These are phyloP conservation scores for Mormyrus proboscirostris DNA, from an alignment of 2,797 vertebrate species.

Conservation along the genomic window DNA sequence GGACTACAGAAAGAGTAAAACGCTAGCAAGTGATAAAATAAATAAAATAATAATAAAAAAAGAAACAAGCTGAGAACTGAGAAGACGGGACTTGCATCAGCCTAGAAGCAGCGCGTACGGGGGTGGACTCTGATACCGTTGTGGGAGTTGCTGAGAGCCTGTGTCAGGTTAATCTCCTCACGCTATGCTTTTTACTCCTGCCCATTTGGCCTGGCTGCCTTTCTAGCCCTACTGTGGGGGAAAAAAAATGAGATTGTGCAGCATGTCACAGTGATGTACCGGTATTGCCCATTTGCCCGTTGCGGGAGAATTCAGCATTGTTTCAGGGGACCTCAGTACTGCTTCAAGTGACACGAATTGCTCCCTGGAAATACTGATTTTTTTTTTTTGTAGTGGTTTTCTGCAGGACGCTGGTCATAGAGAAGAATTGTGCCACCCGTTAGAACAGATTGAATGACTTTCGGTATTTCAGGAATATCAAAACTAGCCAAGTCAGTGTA, in stretches of 20 bases:
- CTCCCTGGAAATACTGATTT: constrained; percentile 14
- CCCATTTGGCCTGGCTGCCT: constrained; percentile 17
- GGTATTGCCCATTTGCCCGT: constrained; percentile 10
- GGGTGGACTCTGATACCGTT: not conserved
- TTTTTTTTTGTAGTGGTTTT: not conserved
- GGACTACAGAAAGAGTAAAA: not conserved
- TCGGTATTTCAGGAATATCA: constrained; percentile 53
- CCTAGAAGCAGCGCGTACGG: not conserved
- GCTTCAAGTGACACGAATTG: constrained; percentile 22
- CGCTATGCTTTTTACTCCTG: constrained; percentile 11
- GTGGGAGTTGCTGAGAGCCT: constrained; percentile 4
- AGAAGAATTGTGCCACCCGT: constrained; percentile 9
- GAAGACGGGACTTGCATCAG: not conserved
- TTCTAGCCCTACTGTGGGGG: not conserved
- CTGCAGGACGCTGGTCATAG: constrained; percentile 2
- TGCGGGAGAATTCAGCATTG: constrained; percentile 17
- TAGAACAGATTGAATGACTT: constrained; percentile 54
- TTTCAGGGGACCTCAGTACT: constrained; percentile 9
- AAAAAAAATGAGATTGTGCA: constrained; percentile 17
- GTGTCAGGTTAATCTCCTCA: constrained; percentile 20
- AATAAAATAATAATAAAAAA: not conserved
- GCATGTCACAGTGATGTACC: constrained; percentile 19
- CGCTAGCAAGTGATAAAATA: not conserved
- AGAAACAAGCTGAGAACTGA: not conserved
- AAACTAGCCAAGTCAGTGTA: constrained; percentile 62